Conservation (phyloP, 2,797 vertebrate species). For the Chiroxiphia lanceolata region DNA sequence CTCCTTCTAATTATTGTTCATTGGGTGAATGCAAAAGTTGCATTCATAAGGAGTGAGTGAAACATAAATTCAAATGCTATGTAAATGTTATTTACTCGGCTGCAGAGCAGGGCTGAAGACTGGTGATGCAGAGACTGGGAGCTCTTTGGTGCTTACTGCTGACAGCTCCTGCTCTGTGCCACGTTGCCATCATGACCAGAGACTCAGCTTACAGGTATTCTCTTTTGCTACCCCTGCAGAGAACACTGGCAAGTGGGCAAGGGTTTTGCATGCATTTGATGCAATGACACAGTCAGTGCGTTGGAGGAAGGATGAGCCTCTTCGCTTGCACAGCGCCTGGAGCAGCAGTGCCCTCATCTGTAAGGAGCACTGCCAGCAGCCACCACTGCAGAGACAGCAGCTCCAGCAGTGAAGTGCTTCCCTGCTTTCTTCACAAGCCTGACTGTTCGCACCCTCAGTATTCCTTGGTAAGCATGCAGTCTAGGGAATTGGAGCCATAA, state of each 20-base stretch:
- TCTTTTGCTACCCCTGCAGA: neutral
- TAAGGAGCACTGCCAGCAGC: neutral
- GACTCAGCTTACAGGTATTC: neutral
- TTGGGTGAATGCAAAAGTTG: neutral
- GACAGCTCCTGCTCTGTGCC: neutral
- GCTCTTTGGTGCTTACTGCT: fast-evolving
- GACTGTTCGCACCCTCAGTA: neutral
- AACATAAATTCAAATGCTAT: neutral
- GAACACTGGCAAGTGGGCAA: neutral
- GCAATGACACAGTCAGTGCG: no score
- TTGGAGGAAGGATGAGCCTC: neutral
- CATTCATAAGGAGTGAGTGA: neutral
- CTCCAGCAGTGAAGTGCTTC: neutral
- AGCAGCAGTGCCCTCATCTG: neutral
- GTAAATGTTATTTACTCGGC: neutral
- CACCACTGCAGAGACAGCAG: neutral
- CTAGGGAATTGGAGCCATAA: neutral
- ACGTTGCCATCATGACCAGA: neutral
- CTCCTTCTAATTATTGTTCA: neutral
- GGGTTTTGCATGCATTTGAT: neutral
- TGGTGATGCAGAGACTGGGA: neutral
- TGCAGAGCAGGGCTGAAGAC: neutral
- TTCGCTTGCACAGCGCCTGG: neutral
- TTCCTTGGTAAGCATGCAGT: neutral
- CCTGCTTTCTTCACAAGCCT: neutral